A percentile compares a stretch with the other conserved stretches of the same genome.
Evolutionary conservation across 1,140 invertebrate species (phyloP).

Genomic region (Drosophila tropicalis): DNA sequence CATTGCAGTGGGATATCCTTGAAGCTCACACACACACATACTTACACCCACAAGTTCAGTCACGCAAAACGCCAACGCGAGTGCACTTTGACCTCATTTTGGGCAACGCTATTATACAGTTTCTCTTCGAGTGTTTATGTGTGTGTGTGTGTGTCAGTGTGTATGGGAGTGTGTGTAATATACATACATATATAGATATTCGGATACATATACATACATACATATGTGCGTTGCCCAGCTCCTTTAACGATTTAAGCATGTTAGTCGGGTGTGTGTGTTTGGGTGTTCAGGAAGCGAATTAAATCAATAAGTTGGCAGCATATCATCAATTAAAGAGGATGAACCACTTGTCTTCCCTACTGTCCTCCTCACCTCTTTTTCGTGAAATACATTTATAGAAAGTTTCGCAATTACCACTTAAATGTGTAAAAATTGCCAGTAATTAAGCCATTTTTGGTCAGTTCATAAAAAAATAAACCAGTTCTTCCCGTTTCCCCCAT

Average conservation of each 20-base stretch:
- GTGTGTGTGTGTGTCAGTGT: conserved; percentile 32
- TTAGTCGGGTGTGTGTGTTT: conserved; percentile 36
- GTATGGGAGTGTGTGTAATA: conserved; percentile 39
- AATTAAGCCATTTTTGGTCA: conserved; percentile 74
- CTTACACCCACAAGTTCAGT: conserved; percentile 33
- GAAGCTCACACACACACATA: conserved; percentile 39
- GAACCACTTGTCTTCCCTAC: neutral
- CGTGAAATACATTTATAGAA: conserved; percentile 14
- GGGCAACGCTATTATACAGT: conserved; percentile 33
- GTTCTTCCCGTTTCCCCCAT: no score
- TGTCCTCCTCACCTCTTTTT: neutral
- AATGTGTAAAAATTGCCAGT: conserved; percentile 59
- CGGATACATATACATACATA: conserved; percentile 10
- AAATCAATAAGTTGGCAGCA: conserved; percentile 69
- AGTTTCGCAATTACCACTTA: conserved; percentile 32
- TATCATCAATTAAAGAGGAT: conserved; percentile 58
- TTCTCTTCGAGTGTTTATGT: conserved; percentile 45
- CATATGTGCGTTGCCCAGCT: neutral
- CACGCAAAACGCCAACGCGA: conserved; percentile 48
- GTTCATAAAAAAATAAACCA: conserved; percentile 55
- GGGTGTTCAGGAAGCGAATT: conserved; percentile 56
- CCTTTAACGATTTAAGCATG: conserved; percentile 64
- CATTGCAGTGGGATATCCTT: conserved; percentile 59
- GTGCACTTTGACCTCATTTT: conserved; percentile 78
- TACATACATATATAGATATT: neutral